These are phyloP conservation scores for Chrysomallon squamiferum DNA, from an alignment of 1,140 invertebrate species.

Conservation along the genomic window DNA sequence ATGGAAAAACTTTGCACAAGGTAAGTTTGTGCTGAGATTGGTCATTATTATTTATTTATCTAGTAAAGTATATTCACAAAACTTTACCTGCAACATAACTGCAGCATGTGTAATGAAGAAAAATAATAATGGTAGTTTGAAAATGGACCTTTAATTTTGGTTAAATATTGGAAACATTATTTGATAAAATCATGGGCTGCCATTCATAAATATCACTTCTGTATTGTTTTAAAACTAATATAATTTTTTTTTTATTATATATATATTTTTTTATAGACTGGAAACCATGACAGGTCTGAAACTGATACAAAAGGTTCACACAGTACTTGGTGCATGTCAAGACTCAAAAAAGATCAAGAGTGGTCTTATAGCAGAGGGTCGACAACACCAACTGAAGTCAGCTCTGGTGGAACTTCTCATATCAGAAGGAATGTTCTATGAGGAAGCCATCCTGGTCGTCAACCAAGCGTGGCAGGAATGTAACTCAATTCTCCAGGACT, in stretches of 20 bases:
- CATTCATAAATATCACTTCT: too few relatives aligned
- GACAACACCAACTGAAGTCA: constrained; percentile 54
- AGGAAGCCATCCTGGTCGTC: constrained; percentile 46
- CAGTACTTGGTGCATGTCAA: constrained; percentile 57
- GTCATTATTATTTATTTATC: too few relatives aligned
- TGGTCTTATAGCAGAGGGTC: constrained; percentile 63
- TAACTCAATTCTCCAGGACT: constrained; percentile 25
- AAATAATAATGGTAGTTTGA: too few relatives aligned
- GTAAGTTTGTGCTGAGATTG: too few relatives aligned
- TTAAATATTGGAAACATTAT: too few relatives aligned
- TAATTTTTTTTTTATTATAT: too few relatives aligned
- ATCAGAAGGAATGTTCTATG: constrained; percentile 55
- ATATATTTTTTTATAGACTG: constrained; percentile 44
- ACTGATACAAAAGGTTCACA: constrained; percentile 48
- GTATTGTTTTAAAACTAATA: too few relatives aligned
- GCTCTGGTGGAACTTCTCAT: constrained; percentile 53
- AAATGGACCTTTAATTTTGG: too few relatives aligned
- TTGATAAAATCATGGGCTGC: too few relatives aligned
- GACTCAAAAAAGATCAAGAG: constrained; percentile 43
- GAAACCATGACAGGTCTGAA: constrained; percentile 44
- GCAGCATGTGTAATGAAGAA: too few relatives aligned
- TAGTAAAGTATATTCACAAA: too few relatives aligned
- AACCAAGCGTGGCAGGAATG: constrained; percentile 50
- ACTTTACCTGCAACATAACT: too few relatives aligned
- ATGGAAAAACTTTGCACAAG: constrained; percentile 38